phyloP scores from a whole-genome alignment of 2,797 vertebrate genomes.

The Setipinna tenuifilis region DNA sequence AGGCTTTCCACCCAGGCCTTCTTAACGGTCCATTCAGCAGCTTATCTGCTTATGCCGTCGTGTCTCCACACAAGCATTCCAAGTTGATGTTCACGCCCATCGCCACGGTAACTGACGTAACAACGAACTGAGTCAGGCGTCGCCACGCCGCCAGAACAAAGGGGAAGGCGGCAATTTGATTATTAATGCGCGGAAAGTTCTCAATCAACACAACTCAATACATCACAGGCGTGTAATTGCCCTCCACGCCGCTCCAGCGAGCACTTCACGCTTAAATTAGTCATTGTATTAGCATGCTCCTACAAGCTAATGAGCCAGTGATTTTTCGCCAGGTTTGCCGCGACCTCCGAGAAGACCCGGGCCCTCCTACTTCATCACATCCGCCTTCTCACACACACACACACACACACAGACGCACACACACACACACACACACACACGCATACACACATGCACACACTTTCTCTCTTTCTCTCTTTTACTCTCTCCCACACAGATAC shows the following conservation, averaged over 20 bases:
- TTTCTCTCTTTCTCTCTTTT: too few species aligned
- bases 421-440: neutral
- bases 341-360: neutral
- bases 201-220: slow-evolving; percentile 22
- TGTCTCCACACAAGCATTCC: neutral
- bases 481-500: neutral
- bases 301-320: neutral
- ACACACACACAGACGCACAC: slow-evolving; percentile 15
- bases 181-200: slow-evolving; percentile 18
- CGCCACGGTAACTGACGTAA: neutral
- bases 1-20: neutral
- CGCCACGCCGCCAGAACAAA: neutral
- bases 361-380: slow-evolving; percentile 1
- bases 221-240: slow-evolving; percentile 33
- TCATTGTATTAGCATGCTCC: slow-evolving; percentile 1
- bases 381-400: neutral
- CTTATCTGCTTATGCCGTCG: neutral
- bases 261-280: slow-evolving; percentile 33
- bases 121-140: neutral
- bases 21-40: neutral
- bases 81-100: neutral
- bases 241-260: slow-evolving; percentile 12
- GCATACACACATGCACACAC: neutral
- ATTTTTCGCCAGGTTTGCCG: neutral
- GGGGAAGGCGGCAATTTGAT: slow-evolving; percentile 9